These are phyloP conservation scores for Limnephilus lunatus DNA, from an alignment of 2,888 invertebrate species.

Conservation along the genomic window DNA sequence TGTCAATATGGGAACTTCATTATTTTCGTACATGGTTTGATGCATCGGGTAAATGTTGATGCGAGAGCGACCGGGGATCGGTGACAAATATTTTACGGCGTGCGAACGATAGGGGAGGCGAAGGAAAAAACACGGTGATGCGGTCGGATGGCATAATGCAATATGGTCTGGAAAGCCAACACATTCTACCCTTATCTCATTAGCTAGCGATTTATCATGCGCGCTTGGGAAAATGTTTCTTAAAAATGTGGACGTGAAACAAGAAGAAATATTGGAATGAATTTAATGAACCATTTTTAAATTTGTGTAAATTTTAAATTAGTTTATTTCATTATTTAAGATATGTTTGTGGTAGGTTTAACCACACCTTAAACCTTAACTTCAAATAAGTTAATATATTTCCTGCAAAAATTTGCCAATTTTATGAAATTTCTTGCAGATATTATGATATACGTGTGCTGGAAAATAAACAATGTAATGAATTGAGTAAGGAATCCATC, in stretches of 20 bases:
- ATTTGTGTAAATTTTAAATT: too few relatives aligned
- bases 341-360: too few relatives aligned
- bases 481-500: too few relatives aligned
- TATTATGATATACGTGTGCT: too few relatives aligned
- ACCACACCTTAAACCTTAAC: too few relatives aligned
- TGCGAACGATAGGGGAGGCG: constrained; percentile 34
- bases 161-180: constrained; percentile 7
- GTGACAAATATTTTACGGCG: constrained; percentile 52
- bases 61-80: constrained; percentile 18
- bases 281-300: not conserved
- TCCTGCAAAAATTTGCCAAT: too few relatives aligned
- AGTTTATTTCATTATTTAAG: too few relatives aligned
- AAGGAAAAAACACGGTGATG: constrained; percentile 39
- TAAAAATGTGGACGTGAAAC: not conserved
- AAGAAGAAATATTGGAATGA: not conserved
- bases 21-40: constrained; percentile 59
- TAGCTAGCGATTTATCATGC: not conserved
- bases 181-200: not conserved
- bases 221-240: not conserved
- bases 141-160: constrained; percentile 14
- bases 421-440: too few relatives aligned
- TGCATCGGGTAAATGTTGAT: constrained; percentile 49
- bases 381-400: too few relatives aligned
- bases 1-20: constrained; percentile 56
- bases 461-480: too few relatives aligned